Percentiles rank a stretch among this genome's conserved stretches.
Conservation (phyloP, 1,140 invertebrate genomes). For the Tribolium madens region DNA sequence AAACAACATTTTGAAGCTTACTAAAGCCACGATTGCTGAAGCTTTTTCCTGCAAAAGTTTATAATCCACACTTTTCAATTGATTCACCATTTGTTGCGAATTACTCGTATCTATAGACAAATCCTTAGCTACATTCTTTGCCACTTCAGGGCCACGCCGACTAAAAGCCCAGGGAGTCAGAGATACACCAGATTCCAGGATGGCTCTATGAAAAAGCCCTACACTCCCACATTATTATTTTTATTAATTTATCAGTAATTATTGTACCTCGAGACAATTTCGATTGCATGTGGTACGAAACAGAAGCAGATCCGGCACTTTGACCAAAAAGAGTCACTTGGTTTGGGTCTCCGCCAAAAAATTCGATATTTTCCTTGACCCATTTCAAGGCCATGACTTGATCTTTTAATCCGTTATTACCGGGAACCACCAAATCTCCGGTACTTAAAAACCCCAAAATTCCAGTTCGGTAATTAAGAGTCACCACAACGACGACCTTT, state of each 20-base stretch:
- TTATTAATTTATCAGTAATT: background rate
- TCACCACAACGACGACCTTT: conserved; percentile 75
- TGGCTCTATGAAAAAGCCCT: conserved; percentile 58
- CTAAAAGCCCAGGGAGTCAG: conserved; percentile 61
- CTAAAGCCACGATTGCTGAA: background rate
- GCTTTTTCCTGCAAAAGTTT: background rate
- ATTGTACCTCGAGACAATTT: conserved; percentile 19
- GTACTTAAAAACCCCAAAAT: conserved; percentile 65
- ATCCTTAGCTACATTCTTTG: background rate
- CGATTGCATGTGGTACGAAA: conserved; percentile 46
- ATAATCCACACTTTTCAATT: conserved; percentile 34
- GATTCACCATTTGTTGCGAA: conserved; percentile 31
- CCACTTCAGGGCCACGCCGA: conserved; percentile 1
- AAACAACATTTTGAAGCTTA: background rate
- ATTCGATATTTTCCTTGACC: conserved; percentile 66
- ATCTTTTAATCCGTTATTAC: conserved; percentile 67
- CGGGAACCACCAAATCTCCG: conserved; percentile 54
- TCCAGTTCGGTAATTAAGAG: conserved; percentile 78
- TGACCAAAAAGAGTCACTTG: conserved; percentile 59
- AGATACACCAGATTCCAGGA: conserved; percentile 71
- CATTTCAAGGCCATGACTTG: conserved; percentile 67
- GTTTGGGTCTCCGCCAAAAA: conserved; percentile 65
- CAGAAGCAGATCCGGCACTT: conserved; percentile 58
- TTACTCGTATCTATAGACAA: background rate
- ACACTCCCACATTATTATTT: background rate